These are phyloP conservation scores for Cantharis rustica DNA, from an alignment of 2,888 invertebrate genomes.

Conservation along the genomic window DNA sequence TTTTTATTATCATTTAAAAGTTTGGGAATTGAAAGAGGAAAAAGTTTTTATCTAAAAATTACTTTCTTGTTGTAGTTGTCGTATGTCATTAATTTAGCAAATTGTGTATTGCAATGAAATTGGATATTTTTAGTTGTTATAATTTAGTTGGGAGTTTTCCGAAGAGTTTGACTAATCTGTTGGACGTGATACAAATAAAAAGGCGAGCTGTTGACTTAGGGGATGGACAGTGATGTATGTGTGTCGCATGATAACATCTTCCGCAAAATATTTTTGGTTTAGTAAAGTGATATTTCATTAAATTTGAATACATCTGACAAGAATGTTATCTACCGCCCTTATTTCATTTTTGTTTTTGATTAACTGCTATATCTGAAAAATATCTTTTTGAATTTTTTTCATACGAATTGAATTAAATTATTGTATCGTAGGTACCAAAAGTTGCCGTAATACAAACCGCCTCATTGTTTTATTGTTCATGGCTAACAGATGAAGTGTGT, in stretches of 20 bases:
- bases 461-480: constrained; percentile 17
- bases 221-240: constrained; percentile 48
- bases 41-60: neutral
- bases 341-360: constrained; percentile 6
- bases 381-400: neutral
- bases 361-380: neutral
- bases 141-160: constrained; percentile 45
- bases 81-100: neutral
- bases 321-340: constrained; percentile 8
- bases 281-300: constrained; percentile 8
- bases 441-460: constrained; percentile 17
- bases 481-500: constrained; percentile 22
- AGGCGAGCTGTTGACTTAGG: constrained; percentile 37
- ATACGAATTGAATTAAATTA: neutral
- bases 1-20: neutral
- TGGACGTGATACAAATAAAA: constrained; percentile 42
- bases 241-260: constrained; percentile 48
- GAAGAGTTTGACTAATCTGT: constrained; percentile 48
- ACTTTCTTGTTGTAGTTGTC: neutral
- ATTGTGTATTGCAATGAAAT: constrained; percentile 20
- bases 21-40: neutral
- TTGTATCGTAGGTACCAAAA: constrained; percentile 12
- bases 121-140: constrained; percentile 43
- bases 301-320: constrained; percentile 8
- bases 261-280: constrained; percentile 39